A percentile compares a stretch with the other conserved stretches of the same genome.
Conservation (phyloP, 1,140 invertebrate species). For the Diplogasteroides magnus region DNA sequence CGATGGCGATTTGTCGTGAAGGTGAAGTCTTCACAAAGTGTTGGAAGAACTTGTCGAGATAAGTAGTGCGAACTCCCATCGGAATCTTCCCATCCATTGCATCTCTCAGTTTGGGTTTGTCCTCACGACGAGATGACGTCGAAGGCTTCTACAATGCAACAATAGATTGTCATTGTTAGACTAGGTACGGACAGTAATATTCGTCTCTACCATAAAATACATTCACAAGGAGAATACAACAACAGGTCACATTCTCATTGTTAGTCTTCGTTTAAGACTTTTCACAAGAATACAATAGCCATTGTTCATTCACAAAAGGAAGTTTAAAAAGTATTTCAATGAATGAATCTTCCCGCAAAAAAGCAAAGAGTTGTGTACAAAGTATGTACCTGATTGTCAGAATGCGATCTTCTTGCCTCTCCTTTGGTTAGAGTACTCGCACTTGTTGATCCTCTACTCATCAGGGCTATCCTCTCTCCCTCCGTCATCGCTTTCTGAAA, state of each 20-base stretch:
- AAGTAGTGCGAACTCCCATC: slow-evolving; percentile 1
- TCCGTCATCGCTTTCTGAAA: neutral
- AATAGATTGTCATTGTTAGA: too few relatives aligned
- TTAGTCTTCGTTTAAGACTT: neutral
- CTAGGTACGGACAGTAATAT: too few relatives aligned
- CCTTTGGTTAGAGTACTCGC: neutral
- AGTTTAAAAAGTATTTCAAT: slow-evolving; percentile 18
- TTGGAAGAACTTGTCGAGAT: slow-evolving; percentile 1
- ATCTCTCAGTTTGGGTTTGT: slow-evolving; percentile 12
- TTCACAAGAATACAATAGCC: too few relatives aligned
- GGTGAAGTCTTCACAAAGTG: neutral
- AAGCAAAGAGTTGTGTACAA: too few relatives aligned
- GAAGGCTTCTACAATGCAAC: slow-evolving; percentile 1
- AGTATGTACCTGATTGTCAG: neutral
- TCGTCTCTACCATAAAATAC: neutral
- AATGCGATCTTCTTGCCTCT: slow-evolving; percentile 8
- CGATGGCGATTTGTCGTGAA: neutral
- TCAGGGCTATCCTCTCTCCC: neutral
- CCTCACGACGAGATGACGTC: neutral
- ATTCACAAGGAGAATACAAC: neutral
- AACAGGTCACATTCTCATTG: neutral
- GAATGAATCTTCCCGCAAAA: too few relatives aligned
- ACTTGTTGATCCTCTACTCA: neutral
- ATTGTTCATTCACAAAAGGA: slow-evolving; percentile 17
- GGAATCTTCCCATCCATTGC: slow-evolving; percentile 3